phyloP scores from a whole-genome alignment of 2,797 vertebrate species.

The Tapirus indicus region DNA sequence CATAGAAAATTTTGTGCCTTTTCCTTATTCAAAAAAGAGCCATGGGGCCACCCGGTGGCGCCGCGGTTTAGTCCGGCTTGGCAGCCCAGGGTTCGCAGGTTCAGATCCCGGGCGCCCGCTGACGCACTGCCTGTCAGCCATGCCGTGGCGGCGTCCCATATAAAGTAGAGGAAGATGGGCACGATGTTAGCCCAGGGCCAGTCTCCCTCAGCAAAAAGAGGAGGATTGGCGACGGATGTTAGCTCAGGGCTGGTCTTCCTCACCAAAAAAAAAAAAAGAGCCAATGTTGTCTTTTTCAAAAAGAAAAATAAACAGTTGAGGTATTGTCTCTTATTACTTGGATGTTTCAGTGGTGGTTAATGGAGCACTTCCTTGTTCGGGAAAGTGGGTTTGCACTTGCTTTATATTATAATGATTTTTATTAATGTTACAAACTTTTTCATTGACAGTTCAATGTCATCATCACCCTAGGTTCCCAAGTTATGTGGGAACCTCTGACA shows the following conservation, averaged over 20 bases:
- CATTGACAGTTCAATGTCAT: neutral
- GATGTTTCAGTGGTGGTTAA: neutral
- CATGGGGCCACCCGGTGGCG: too few species aligned
- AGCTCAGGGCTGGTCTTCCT: too few species aligned
- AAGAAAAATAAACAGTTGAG: neutral
- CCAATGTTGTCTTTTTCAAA: neutral
- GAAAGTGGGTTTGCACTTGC: neutral
- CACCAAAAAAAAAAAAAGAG: too few species aligned
- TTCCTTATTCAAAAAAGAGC: neutral
- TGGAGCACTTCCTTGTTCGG: neutral
- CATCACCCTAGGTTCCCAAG: neutral
- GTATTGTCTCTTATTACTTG: neutral
- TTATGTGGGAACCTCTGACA: neutral
- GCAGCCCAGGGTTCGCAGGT: too few species aligned
- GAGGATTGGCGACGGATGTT: too few species aligned
- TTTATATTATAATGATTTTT: neutral
- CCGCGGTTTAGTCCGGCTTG: too few species aligned
- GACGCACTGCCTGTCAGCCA: too few species aligned
- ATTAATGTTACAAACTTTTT: neutral
- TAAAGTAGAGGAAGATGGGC: too few species aligned
- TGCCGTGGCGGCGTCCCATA: too few species aligned
- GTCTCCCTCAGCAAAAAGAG: too few species aligned
- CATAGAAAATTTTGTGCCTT: neutral
- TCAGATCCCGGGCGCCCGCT: too few species aligned
- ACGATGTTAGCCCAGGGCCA: too few species aligned